Evolutionary conservation across 2,888 invertebrate genomes (phyloP).

Genomic region (Sthenelais limicola): DNA sequence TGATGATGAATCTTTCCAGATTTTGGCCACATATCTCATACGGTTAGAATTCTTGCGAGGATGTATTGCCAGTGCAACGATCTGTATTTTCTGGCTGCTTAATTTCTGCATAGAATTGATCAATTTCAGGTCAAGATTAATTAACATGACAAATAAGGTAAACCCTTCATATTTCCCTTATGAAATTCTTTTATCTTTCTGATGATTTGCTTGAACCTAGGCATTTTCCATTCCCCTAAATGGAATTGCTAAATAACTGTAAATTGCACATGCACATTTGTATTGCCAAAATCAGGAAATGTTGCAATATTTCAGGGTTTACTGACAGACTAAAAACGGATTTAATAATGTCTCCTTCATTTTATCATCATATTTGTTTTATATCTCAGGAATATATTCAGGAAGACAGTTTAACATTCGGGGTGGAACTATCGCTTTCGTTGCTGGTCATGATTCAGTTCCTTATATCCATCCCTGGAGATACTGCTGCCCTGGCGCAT

Average conservation of each 20-base stretch:
- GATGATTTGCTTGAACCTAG: too few relatives aligned
- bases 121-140: neutral
- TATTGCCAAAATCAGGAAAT: neutral
- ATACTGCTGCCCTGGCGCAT: too few relatives aligned
- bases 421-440: too few relatives aligned
- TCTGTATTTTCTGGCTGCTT: conserved; percentile 14
- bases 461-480: too few relatives aligned
- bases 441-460: too few relatives aligned
- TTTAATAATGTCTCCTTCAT: neutral
- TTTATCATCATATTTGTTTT: neutral
- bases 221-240: too few relatives aligned
- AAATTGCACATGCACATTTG: too few relatives aligned
- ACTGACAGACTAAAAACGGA: neutral
- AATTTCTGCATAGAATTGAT: neutral
- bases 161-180: neutral
- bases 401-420: too few relatives aligned
- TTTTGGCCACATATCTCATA: neutral
- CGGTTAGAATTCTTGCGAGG: neutral
- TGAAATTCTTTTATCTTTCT: too few relatives aligned
- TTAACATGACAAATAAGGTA: neutral
- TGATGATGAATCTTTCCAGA: neutral
- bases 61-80: neutral
- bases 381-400: too few relatives aligned
- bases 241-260: too few relatives aligned
- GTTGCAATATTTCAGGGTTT: neutral